These are phyloP conservation scores for Cataglyphis albicans DNA, from an alignment of 2,888 invertebrate genomes.

Conservation along the genomic window DNA sequence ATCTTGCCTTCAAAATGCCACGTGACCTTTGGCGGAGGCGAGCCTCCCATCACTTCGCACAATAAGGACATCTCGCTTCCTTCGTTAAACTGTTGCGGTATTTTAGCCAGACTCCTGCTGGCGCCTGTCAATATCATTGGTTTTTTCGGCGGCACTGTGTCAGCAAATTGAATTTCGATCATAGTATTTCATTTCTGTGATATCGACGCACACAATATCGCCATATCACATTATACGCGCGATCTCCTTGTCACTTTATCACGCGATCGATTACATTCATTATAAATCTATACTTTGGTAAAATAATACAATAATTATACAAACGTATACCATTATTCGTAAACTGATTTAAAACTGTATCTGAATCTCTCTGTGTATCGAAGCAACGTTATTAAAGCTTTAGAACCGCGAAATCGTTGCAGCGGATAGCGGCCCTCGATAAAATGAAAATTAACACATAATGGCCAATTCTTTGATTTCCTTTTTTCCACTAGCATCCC, in stretches of 20 bases:
- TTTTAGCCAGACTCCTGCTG: conserved; percentile 74
- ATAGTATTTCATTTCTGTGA: conserved; percentile 23
- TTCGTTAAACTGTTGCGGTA: conserved; percentile 79
- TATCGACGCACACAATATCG: conserved; percentile 9
- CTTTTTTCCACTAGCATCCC: conserved; percentile 4
- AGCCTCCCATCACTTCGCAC: conserved; percentile 84
- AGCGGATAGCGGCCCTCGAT: not conserved
- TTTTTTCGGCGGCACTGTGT: conserved; percentile 80
- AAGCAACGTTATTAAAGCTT: conserved; percentile 5
- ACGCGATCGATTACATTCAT: conserved; percentile 18
- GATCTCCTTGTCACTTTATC: not conserved
- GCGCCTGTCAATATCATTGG: conserved; percentile 79
- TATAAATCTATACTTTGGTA: not conserved
- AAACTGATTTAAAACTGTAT: not conserved
- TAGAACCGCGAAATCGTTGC: not conserved
- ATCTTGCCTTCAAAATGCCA: conserved; percentile 92
- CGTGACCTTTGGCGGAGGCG: conserved; percentile 92
- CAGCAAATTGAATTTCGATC: conserved; percentile 46
- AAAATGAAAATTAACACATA: conserved; percentile 34
- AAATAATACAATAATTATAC: conserved; percentile 10
- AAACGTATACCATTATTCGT: not conserved
- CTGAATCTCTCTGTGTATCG: not conserved
- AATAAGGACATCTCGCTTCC: conserved; percentile 78
- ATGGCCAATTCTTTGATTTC: conserved; percentile 16
- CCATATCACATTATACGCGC: conserved; percentile 11